These are phyloP conservation scores for Drymonia ruficornis DNA, from an alignment of 2,888 invertebrate species.

Conservation along the genomic window DNA sequence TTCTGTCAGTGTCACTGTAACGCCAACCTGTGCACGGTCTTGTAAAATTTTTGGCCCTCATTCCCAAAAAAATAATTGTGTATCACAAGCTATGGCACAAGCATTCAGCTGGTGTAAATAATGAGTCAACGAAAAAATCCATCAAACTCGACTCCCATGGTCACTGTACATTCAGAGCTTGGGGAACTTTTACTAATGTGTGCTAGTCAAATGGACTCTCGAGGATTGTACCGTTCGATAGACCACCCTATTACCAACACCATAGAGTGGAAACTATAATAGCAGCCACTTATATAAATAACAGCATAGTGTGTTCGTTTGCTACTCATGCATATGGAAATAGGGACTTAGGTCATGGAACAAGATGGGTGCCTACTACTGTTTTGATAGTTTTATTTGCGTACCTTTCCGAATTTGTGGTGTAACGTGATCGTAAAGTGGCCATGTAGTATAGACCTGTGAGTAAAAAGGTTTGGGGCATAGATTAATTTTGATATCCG, in stretches of 20 bases:
- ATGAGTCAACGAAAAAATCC: constrained; percentile 14
- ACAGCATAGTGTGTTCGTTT: constrained; percentile 56
- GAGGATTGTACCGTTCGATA: constrained; percentile 63
- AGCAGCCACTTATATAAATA: constrained; percentile 51
- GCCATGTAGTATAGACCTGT: constrained; percentile 26
- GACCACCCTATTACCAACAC: constrained; percentile 52
- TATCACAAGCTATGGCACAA: too few species aligned
- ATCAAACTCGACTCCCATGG: constrained; percentile 44
- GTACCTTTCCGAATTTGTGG: constrained; percentile 45
- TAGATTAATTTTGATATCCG: neutral
- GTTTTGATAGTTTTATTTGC: constrained; percentile 52
- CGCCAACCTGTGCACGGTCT: too few species aligned
- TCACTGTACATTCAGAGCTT: constrained; percentile 59
- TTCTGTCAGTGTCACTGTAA: too few species aligned
- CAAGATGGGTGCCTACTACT: constrained; percentile 46
- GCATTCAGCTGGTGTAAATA: too few species aligned
- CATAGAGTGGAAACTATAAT: constrained; percentile 59
- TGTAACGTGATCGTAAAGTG: constrained; percentile 37
- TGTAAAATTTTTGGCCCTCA: too few species aligned
- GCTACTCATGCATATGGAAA: constrained; percentile 82
- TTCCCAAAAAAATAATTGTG: too few species aligned
- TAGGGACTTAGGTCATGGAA: constrained; percentile 75
- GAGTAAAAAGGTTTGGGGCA: constrained; percentile 10
- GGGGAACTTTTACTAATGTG: constrained; percentile 82
- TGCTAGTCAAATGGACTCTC: constrained; percentile 82